Evolutionary conservation across 2,888 invertebrate genomes (phyloP), one percentile per base, ranked within the genome.

Genomic region (Plemyria rubiginata): DNA sequence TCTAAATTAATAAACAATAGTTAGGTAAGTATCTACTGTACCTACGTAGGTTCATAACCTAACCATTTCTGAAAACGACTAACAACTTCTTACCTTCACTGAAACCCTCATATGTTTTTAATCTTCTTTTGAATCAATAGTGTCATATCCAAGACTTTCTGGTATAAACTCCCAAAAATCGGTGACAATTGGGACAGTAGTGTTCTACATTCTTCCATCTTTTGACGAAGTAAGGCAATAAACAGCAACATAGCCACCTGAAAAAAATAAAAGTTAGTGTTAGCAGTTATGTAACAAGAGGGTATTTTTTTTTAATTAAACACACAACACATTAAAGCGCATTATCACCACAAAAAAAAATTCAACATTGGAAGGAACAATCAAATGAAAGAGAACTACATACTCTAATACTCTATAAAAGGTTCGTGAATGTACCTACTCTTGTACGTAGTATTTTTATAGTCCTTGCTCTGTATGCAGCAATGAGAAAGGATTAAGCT

Each of bases 201-300:
- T 92, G 92, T 56, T 92, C 90, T 0, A 92, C 92, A 57, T 91
- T 88, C 67, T 89, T 91, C 90, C 90, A 92, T 56, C 83, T 78
- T 61, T 85, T 90, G 2, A 80, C 75, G 12, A 88, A 60, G 67
- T 92, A 92, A 0, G 92, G 92, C 40, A 90, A 52, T 36, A 92
- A 59, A 57, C 92, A 92, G 76, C 92, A 91, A 71, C 90, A 92
- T 67, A 92, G 53, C 91, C 92, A 92, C 92, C 92, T 92, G 82
- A 16, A 60, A 56, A 4, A 45, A 16, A 8, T 4, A 45, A 43
- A 49, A 48, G 16, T 40, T 45, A 8, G 15, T 43, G 1, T 43
- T 15, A 43, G 15, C 43, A 7, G 2, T 41, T 43, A n/a, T n/a
- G n/a, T n/a, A 15, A n/a, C 0, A n/a, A 12, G 43, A 15, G 2